phyloP scores from a whole-genome alignment of 1,140 invertebrate genomes.

The Dryas iulia region DNA sequence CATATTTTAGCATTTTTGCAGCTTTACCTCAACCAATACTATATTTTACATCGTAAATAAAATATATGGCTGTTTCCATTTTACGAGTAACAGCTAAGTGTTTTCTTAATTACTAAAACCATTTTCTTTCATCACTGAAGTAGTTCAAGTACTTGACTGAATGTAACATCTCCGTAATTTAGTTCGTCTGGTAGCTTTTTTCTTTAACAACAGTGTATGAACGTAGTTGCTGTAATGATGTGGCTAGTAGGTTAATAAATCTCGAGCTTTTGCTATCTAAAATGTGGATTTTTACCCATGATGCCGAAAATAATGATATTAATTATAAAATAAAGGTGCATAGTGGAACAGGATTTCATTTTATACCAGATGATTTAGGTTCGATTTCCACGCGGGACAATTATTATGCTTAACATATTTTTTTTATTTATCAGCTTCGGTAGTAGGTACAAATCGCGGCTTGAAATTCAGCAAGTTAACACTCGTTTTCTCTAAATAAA shows the following conservation, averaged over 20 bases:
- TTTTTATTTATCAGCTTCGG: no score
- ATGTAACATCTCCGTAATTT: not conserved
- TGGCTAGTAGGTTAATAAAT: not conserved
- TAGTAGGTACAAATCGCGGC: no score
- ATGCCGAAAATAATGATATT: no score
- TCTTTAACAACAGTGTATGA: not conserved
- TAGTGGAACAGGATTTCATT: no score
- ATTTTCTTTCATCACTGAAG: constrained; percentile 16
- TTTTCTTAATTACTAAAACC: constrained; percentile 23
- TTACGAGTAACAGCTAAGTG: constrained; percentile 14
- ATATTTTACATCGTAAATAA: constrained; percentile 6
- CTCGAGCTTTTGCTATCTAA: no score
- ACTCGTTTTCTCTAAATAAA: no score
- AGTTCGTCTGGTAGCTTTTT: not conserved
- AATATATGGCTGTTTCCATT: constrained; percentile 3
- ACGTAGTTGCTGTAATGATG: not conserved
- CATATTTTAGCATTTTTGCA: not conserved
- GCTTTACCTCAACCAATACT: not conserved
- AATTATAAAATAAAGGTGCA: no score
- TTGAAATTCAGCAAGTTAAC: no score
- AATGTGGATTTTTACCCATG: no score
- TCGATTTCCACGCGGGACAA: no score
- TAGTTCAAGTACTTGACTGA: constrained; percentile 4
- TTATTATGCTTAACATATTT: no score
- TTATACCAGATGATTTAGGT: no score